Percentiles rank a stretch among this genome's conserved stretches.
phyloP scores from a whole-genome alignment of 2,113 vertebrate genomes.

The Aythya baeri region DNA sequence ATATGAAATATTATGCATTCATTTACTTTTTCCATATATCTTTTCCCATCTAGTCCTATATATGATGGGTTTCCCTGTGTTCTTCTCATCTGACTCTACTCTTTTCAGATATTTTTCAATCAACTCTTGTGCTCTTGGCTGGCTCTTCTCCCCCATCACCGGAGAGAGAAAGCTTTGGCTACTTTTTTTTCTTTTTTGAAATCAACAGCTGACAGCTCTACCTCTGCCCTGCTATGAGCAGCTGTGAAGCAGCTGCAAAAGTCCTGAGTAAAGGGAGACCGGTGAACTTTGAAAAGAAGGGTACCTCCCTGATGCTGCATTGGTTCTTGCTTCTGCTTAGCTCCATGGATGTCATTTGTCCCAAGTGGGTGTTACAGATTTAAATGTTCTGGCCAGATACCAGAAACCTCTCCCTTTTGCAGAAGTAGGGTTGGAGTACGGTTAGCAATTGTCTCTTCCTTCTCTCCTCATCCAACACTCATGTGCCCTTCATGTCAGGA shows the following conservation, averaged over 20 bases:
- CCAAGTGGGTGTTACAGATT: background rate
- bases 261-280: background rate
- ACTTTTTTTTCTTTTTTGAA: background rate
- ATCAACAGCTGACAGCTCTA: background rate
- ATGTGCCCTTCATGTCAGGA: background rate
- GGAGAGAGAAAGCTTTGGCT: background rate
- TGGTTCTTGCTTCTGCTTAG: background rate
- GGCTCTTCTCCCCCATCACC: accelerated
- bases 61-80: background rate
- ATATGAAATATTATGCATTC: background rate
- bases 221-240: background rate
- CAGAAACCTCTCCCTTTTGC: background rate
- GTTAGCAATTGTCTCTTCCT: background rate
- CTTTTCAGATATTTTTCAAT: background rate
- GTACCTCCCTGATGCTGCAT: background rate
- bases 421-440: background rate
- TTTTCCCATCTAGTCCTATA: background rate
- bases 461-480: background rate
- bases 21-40: accelerated
- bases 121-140: background rate
- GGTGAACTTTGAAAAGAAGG: background rate
- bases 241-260: background rate
- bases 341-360: background rate
- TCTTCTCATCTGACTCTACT: background rate
- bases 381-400: background rate